phyloP scores from a whole-genome alignment of 2,797 vertebrate genomes.

The Phoebastria nigripes region DNA sequence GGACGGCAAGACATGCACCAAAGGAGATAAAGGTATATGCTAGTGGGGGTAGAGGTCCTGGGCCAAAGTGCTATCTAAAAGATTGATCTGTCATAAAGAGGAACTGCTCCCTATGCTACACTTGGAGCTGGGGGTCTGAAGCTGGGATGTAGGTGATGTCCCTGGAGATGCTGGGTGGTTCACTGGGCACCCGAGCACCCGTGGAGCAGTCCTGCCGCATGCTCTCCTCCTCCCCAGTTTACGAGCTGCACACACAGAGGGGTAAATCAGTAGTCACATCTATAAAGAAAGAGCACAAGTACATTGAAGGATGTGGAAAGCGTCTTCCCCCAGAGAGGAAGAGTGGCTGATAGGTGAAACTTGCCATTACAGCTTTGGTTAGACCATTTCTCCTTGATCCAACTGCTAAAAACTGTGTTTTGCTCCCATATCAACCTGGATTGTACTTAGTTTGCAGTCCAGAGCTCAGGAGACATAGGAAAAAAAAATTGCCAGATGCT shows the following conservation, averaged over 20 bases:
- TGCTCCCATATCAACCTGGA: neutral
- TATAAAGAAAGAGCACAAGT: neutral
- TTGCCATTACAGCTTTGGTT: neutral
- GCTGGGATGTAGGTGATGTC: neutral
- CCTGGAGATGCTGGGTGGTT: accelerated
- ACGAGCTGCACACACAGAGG: neutral
- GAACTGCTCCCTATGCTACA: accelerated
- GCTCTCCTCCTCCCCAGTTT: accelerated
- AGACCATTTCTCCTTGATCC: neutral
- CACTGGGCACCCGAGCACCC: accelerated
- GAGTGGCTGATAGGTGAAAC: neutral
- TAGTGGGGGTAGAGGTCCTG: neutral
- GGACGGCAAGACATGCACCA: slow-evolving; percentile 87
- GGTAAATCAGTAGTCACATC: neutral
- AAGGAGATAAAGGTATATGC: slow-evolving; percentile 84
- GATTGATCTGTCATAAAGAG: neutral
- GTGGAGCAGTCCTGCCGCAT: neutral
- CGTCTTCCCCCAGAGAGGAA: neutral
- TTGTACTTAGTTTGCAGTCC: neutral
- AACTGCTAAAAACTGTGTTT: accelerated
- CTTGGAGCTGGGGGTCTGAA: neutral
- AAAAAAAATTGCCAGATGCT: neutral
- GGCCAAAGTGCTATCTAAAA: neutral
- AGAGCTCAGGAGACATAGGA: neutral
- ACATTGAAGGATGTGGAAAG: neutral